Conservation (phyloP, 2,113 vertebrate species). For the Crypturellus undulatus region DNA sequence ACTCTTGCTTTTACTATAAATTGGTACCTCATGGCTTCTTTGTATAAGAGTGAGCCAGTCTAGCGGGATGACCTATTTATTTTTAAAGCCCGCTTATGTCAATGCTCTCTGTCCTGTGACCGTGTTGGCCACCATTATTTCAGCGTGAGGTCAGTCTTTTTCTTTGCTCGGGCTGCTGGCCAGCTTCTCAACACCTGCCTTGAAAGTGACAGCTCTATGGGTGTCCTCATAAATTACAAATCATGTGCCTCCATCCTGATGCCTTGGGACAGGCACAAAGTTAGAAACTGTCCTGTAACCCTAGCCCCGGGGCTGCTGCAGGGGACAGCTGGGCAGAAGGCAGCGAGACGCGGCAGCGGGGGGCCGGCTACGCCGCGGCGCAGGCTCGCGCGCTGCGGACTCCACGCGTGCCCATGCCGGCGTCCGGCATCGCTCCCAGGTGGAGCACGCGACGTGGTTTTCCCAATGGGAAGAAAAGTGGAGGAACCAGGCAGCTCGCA, state of each 20-base stretch:
- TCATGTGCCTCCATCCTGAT: slow-evolving; percentile 90
- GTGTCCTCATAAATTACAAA: slow-evolving; percentile 95
- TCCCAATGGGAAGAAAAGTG: neutral
- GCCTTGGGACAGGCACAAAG: slow-evolving; percentile 86
- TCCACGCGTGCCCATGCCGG: neutral
- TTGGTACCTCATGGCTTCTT: slow-evolving; percentile 12
- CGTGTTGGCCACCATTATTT: slow-evolving; percentile 88
- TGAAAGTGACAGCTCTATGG: slow-evolving; percentile 96
- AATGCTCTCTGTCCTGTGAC: slow-evolving; percentile 88
- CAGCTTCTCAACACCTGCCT: slow-evolving; percentile 94
- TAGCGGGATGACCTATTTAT: slow-evolving; percentile 80
- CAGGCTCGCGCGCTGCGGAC: slow-evolving; percentile 18
- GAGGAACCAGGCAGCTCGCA: neutral
- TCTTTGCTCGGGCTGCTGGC: slow-evolving; percentile 84
- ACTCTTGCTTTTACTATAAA: slow-evolving; percentile 45
- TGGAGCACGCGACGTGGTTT: neutral
- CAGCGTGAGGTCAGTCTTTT: slow-evolving; percentile 93
- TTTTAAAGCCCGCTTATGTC: slow-evolving; percentile 89
- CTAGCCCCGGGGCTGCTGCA: slow-evolving; percentile 80
- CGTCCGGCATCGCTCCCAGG: neutral
- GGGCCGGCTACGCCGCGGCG: slow-evolving; percentile 13
- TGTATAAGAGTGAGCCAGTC: slow-evolving; percentile 46
- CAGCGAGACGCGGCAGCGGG: slow-evolving; percentile 73
- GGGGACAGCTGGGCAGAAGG: slow-evolving; percentile 87
- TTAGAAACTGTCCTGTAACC: slow-evolving; percentile 95